Conservation (phyloP, 1,140 invertebrate genomes). For the Ptiloglossa arizonensis region DNA sequence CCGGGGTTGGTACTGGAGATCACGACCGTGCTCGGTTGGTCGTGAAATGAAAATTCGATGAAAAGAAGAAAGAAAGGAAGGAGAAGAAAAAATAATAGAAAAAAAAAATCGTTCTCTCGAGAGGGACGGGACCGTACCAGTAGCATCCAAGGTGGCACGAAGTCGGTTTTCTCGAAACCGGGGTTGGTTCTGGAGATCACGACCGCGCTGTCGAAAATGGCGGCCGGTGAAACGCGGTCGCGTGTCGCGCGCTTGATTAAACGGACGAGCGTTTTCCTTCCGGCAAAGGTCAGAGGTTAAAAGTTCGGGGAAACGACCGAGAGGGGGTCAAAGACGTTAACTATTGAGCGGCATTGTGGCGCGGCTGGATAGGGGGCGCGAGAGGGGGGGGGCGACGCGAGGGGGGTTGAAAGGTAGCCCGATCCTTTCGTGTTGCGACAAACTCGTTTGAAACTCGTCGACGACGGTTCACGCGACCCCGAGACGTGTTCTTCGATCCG, state of each 20-base stretch:
- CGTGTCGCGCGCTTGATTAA: slow-evolving; percentile 38
- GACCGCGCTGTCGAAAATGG: neutral
- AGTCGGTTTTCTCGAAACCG: neutral
- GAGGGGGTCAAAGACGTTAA: slow-evolving; percentile 50
- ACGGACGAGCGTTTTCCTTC: slow-evolving; percentile 38
- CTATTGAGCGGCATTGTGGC: slow-evolving; percentile 31
- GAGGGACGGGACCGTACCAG: too few species aligned
- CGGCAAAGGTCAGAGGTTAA: slow-evolving; percentile 57
- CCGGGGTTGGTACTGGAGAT: too few species aligned
- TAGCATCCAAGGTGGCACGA: neutral
- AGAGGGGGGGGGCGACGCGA: neutral
- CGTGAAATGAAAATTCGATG: neutral
- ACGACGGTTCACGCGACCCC: neutral
- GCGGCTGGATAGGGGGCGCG: too few species aligned
- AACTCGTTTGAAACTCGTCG: slow-evolving; percentile 1
- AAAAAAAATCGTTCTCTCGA: too few species aligned
- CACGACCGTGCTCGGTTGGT: neutral
- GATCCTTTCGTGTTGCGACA: slow-evolving; percentile 2
- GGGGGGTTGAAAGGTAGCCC: neutral
- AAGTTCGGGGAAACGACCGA: slow-evolving; percentile 56
- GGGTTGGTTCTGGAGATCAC: too few species aligned
- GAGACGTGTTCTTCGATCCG: neutral
- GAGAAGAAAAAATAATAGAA: too few species aligned
- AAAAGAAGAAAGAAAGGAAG: neutral
- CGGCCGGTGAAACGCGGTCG: slow-evolving; percentile 5